Evolutionary conservation across 2,797 vertebrate genomes (phyloP).

Genomic region (Gymnoscopelus braueri): DNA sequence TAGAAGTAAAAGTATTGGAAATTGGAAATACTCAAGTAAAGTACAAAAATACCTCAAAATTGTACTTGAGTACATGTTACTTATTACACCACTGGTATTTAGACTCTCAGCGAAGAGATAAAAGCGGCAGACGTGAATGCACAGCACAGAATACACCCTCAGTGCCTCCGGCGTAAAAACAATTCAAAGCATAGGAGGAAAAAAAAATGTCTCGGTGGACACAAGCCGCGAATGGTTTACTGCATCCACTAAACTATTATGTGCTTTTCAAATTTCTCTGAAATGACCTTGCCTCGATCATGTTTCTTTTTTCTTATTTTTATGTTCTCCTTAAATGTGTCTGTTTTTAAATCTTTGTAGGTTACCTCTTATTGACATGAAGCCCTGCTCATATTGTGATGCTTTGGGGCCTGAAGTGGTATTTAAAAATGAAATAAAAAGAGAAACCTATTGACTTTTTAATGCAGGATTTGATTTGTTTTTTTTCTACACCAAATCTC

Average conservation of each 20-base stretch:
- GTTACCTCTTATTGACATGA: conserved; percentile 9
- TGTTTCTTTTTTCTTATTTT: conserved; percentile 31
- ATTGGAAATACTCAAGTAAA: no score
- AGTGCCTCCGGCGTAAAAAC: no score
- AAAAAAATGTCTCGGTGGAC: no score
- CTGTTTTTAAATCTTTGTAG: conserved; percentile 19
- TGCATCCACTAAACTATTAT: conserved; percentile 31
- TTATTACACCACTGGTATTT: no score
- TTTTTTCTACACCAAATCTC: no score
- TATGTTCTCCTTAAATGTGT: conserved; percentile 33
- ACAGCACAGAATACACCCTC: no score
- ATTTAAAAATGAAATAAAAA: conserved; percentile 66
- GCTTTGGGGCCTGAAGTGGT: conserved; percentile 42
- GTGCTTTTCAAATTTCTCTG: conserved; percentile 42
- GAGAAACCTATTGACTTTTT: conserved; percentile 32
- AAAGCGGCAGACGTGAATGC: no score
- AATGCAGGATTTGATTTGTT: conserved; percentile 34
- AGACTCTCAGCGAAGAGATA: no score
- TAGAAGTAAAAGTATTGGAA: no score
- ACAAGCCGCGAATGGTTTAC: conserved; percentile 27
- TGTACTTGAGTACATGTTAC: no score
- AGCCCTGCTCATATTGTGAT: conserved; percentile 21
- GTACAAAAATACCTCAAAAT: no score
- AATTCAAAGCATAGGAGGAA: no score
- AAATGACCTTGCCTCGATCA: conserved; percentile 33